phyloP scores from a whole-genome alignment of 30 jellyfish, hydroid and myxozoan genomes.

The Hydractinia echinata region DNA sequence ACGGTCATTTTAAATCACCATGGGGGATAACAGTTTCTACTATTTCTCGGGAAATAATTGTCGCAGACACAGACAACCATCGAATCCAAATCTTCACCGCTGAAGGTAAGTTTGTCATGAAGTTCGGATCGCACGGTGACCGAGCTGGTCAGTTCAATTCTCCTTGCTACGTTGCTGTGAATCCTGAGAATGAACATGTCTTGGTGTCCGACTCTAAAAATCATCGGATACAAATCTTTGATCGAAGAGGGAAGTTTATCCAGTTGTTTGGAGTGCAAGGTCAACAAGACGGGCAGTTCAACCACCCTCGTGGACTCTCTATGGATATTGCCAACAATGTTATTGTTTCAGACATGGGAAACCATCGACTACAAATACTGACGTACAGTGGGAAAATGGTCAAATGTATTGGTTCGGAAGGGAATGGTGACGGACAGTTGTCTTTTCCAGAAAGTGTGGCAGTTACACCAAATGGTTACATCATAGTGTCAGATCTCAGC shows the following conservation, averaged over 20 bases:
- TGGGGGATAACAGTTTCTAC: constrained; percentile 96
- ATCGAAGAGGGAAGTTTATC: constrained; percentile 82
- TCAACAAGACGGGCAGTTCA: constrained; percentile 87
- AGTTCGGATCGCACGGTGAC: constrained; percentile 92
- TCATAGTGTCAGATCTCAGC: constrained; percentile 85
- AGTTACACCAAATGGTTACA: constrained; percentile 91
- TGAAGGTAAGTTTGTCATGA: constrained; percentile 94
- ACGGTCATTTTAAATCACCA: constrained; percentile 91
- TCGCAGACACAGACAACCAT: constrained; percentile 94
- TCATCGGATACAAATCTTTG: constrained; percentile 91
- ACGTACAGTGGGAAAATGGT: constrained; percentile 79
- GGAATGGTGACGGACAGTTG: constrained; percentile 93
- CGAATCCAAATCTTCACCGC: constrained; percentile 74
- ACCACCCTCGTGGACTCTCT: constrained; percentile 96
- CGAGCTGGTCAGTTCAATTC: constrained; percentile 97
- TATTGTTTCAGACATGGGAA: constrained; percentile 95
- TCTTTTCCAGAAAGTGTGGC: constrained; percentile 97
- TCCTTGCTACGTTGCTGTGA: constrained; percentile 91
- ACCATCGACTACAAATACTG: constrained; percentile 72
- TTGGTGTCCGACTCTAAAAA: constrained; percentile 90
- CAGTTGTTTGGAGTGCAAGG: constrained; percentile 89
- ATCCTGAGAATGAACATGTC: constrained; percentile 81
- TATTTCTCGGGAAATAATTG: constrained; percentile 70
- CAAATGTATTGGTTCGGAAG: constrained; percentile 85
- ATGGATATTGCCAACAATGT: constrained; percentile 93